These are phyloP conservation scores for Drosophila merina DNA, from an alignment of 2,888 invertebrate species.

Conservation along the genomic window DNA sequence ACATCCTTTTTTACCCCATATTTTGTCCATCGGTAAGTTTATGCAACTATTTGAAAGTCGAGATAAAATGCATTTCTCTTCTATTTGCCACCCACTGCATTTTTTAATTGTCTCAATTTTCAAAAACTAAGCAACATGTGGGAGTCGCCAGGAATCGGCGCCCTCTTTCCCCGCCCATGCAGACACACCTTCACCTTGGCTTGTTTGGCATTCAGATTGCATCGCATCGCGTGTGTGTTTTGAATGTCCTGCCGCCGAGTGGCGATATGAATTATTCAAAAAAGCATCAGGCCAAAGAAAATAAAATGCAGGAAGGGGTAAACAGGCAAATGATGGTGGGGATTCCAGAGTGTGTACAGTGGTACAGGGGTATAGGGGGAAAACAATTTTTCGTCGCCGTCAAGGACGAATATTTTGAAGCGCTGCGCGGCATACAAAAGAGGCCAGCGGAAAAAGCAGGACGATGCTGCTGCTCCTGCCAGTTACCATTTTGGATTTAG, in stretches of 20 bases:
- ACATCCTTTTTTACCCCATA: slow-evolving; percentile 4
- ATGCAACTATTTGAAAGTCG: slow-evolving; percentile 61
- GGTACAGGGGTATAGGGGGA: neutral
- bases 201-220: slow-evolving; percentile 83
- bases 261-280: slow-evolving; percentile 84
- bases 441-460: slow-evolving; percentile 52
- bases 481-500: slow-evolving; percentile 61
- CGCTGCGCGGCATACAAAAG: slow-evolving; percentile 81
- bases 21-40: slow-evolving; percentile 61
- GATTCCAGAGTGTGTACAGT: neutral
- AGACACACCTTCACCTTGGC: slow-evolving; percentile 50
- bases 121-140: slow-evolving; percentile 72
- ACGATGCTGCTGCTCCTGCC: slow-evolving; percentile 34
- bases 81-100: neutral
- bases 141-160: slow-evolving; percentile 20
- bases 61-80: slow-evolving; percentile 40
- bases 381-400: slow-evolving; percentile 74
- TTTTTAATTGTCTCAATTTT: slow-evolving; percentile 78
- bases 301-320: slow-evolving; percentile 22
- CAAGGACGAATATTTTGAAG: slow-evolving; percentile 82
- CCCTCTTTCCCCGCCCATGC: slow-evolving; percentile 5
- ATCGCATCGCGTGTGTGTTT: slow-evolving; percentile 82
- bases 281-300: slow-evolving; percentile 51
- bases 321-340: neutral
- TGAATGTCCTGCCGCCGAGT: slow-evolving; percentile 81